These are phyloP conservation scores for Monomorium pharaonis DNA, from an alignment of 1,140 invertebrate species.

Conservation along the genomic window DNA sequence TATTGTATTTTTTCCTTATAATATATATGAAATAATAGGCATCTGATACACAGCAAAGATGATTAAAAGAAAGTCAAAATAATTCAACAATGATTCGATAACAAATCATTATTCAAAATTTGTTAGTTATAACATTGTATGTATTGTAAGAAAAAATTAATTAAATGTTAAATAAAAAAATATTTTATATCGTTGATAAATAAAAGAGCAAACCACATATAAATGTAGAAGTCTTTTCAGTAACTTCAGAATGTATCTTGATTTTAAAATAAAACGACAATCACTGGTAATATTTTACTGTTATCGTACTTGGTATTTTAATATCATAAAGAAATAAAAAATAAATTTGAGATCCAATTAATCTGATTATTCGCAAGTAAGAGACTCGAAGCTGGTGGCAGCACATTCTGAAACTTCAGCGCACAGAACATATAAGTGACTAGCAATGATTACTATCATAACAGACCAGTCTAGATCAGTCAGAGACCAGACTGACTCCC, in stretches of 20 bases:
- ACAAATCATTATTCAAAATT: background rate
- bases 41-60: background rate
- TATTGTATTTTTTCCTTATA: too few species aligned
- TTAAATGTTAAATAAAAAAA: background rate
- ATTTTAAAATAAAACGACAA: background rate
- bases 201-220: background rate
- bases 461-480: background rate
- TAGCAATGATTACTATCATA: background rate
- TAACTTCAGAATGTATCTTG: background rate
- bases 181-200: background rate
- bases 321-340: slow-evolving; percentile 13
- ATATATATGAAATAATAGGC: background rate
- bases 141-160: background rate
- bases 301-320: background rate
- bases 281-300: background rate
- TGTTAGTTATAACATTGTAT: background rate
- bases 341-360: background rate
- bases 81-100: background rate
- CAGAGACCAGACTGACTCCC: slow-evolving; percentile 5
- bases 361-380: background rate
- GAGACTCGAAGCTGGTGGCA: slow-evolving; percentile 29
- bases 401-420: slow-evolving; percentile 20
- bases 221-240: background rate
- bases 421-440: too few species aligned
- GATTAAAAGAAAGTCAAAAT: background rate